Percentiles rank a stretch among this genome's conserved stretches.
These are phyloP conservation scores for Drosophila pachea DNA, from an alignment of 1,140 invertebrate genomes.

Conservation along the genomic window DNA sequence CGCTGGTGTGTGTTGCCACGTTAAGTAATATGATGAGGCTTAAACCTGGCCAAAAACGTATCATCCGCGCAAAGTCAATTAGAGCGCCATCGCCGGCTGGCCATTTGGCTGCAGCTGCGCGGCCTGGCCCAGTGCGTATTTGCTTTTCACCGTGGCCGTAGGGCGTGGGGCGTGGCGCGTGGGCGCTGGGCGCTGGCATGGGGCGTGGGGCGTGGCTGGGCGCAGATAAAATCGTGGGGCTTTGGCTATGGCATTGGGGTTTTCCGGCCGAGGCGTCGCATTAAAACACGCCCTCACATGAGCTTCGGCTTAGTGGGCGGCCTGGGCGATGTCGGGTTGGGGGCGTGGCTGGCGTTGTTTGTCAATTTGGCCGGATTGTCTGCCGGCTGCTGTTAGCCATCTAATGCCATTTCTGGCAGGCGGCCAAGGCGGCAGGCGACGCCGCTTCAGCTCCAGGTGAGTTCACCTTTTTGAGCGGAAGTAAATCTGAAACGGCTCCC, in stretches of 20 bases:
- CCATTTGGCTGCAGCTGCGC: slow-evolving; percentile 4
- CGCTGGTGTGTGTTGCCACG: slow-evolving; percentile 25
- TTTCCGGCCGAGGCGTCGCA: slow-evolving; percentile 11
- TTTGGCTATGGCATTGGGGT: slow-evolving; percentile 58
- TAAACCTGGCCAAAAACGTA: slow-evolving; percentile 66
- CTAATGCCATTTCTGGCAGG: slow-evolving; percentile 41
- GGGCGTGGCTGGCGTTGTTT: slow-evolving; percentile 40
- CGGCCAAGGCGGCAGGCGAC: neutral
- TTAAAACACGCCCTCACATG: slow-evolving; percentile 38
- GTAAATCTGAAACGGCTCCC: slow-evolving; percentile 35
- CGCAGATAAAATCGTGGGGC: too few relatives aligned
- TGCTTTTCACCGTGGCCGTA: slow-evolving; percentile 5
- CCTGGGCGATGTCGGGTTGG: neutral
- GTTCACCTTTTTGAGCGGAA: slow-evolving; percentile 58
- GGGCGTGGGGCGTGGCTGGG: slow-evolving; percentile 28
- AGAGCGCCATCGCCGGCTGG: slow-evolving; percentile 33
- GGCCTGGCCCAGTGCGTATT: slow-evolving; percentile 41
- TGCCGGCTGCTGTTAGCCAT: slow-evolving; percentile 47
- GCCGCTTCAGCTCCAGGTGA: slow-evolving; percentile 32
- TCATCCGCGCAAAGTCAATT: slow-evolving; percentile 70
- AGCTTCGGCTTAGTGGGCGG: slow-evolving; percentile 3
- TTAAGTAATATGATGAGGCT: slow-evolving; percentile 66
- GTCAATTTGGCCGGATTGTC: slow-evolving; percentile 64
- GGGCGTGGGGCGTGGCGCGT: neutral
- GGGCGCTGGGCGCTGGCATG: neutral